Conservation (phyloP, 1,140 invertebrate genomes). For the Paraescarpia echinospica region DNA sequence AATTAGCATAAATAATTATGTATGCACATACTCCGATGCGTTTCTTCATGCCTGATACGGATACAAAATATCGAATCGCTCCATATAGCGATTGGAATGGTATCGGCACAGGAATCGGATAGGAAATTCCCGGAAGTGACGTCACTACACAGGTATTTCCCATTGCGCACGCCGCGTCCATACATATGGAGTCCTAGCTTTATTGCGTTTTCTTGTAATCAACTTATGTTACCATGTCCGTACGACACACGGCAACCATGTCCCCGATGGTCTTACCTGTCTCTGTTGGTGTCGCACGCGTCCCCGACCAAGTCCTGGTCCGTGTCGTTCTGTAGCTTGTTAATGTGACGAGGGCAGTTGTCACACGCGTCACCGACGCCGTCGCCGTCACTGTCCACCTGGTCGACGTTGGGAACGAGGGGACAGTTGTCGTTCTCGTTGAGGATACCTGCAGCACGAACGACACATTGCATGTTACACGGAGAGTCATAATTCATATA, state of each 20-base stretch:
- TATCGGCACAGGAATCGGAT: too few relatives aligned
- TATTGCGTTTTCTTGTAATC: neutral
- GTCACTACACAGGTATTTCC: too few relatives aligned
- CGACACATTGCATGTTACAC: neutral
- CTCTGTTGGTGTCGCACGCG: conserved; percentile 86
- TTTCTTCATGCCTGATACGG: too few relatives aligned
- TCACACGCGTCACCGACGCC: conserved; percentile 86
- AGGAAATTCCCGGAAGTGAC: too few relatives aligned
- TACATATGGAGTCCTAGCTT: too few relatives aligned
- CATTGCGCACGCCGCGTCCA: too few relatives aligned
- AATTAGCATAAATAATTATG: too few relatives aligned
- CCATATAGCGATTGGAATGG: too few relatives aligned
- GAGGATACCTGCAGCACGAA: conserved; percentile 23
- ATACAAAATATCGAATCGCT: too few relatives aligned
- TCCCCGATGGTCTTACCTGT: conserved; percentile 69
- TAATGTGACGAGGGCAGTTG: conserved; percentile 84
- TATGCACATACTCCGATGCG: too few relatives aligned
- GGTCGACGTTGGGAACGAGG: conserved; percentile 49
- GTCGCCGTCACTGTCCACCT: conserved; percentile 71
- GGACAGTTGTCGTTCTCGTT: conserved; percentile 79
- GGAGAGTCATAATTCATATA: neutral
- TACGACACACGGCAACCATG: neutral
- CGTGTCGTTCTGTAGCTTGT: conserved; percentile 82
- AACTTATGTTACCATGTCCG: neutral
- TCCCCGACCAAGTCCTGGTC: conserved; percentile 88